Conservation (phyloP, 2,888 invertebrate species). For the Himalopsyche japonica region DNA sequence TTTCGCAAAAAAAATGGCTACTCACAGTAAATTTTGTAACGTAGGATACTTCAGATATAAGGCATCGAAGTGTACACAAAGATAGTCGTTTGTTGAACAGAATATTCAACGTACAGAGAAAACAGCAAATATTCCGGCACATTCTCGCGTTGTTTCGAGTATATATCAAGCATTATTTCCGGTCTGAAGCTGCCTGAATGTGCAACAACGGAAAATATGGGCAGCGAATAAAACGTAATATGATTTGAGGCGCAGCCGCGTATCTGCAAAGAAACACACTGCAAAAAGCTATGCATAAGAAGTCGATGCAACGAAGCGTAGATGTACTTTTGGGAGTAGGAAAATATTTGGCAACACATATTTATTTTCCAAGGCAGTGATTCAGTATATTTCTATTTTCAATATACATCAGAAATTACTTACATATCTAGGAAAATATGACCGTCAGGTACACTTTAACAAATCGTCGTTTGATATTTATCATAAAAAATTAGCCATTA, state of each 20-base stretch:
- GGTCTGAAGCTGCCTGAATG: conserved; percentile 10
- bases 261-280: conserved; percentile 12
- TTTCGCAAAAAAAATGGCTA: not conserved
- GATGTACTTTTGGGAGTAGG: not conserved
- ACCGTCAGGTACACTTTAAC: too few relatives aligned
- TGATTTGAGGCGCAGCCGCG: conserved; percentile 16
- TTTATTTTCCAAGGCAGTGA: too few relatives aligned
- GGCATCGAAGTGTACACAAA: not conserved
- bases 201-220: conserved; percentile 20
- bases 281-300: not conserved
- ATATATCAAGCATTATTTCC: conserved; percentile 32
- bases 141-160: conserved; percentile 5
- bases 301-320: not conserved
- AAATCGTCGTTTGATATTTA: too few relatives aligned
- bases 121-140: not conserved
- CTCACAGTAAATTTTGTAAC: not conserved
- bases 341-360: not conserved
- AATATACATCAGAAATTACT: too few relatives aligned
- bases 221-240: conserved; percentile 22
- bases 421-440: too few relatives aligned
- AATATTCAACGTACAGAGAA: not conserved
- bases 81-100: not conserved
- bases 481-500: too few relatives aligned
- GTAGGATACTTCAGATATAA: not conserved
- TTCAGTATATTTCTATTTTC: too few relatives aligned